phyloP scores from a whole-genome alignment of 2,113 vertebrate species.

The Tauraco erythrolophus region DNA sequence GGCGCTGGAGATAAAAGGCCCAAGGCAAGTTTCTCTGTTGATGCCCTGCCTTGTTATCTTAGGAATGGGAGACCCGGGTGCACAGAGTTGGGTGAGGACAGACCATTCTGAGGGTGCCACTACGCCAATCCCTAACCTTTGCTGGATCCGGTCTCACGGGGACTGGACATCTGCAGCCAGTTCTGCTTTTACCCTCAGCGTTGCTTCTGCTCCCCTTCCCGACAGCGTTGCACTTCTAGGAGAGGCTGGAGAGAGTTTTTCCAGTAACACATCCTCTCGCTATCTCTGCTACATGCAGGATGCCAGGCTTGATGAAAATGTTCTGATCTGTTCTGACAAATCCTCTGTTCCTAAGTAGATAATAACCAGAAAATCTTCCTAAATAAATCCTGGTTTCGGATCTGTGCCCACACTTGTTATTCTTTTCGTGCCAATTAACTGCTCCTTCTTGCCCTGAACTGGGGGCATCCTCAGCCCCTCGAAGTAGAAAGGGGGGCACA shows the following conservation, averaged over 20 bases:
- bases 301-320: neutral
- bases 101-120: neutral
- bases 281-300: neutral
- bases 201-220: neutral
- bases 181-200: rapidly evolving
- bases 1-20: neutral
- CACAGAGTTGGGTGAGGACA: neutral
- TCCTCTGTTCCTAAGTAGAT: conserved; percentile 31
- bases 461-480: neutral
- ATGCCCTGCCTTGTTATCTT: neutral
- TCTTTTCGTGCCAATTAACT: neutral
- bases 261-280: neutral
- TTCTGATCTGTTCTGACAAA: conserved; percentile 36
- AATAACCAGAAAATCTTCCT: conserved; percentile 36
- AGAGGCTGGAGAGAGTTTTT: neutral
- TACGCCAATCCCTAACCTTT: neutral
- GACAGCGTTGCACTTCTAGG: neutral
- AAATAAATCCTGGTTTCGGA: neutral
- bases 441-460: neutral
- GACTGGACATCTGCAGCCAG: neutral
- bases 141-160: neutral
- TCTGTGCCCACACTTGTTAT: neutral
- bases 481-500: neutral
- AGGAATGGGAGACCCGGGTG: neutral
- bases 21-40: neutral